Evolutionary conservation across 2,888 invertebrate genomes (phyloP), one percentile per base, ranked within the genome.

Genomic region (Timandra comae): DNA sequence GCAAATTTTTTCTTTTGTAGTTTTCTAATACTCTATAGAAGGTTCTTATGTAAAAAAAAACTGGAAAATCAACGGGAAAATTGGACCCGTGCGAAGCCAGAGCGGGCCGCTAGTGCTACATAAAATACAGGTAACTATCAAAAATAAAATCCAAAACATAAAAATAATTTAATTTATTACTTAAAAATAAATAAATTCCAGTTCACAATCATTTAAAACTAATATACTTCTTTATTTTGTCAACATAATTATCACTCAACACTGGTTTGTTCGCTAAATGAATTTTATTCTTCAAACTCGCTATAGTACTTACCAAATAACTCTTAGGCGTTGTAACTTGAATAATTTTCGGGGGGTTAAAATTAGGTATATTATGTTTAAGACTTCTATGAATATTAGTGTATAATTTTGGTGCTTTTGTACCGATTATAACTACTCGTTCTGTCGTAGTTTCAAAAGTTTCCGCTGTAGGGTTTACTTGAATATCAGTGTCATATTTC

Each of bases 181-280:
- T 30, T 38, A 37, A 35, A 41, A 41, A 43, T 46, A 36, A 43
- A 35, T 29, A 36, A 37, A 29, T 30, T 28, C 12, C 12, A 27
- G 11, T 28, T 24, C 33, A 39, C 30, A 35, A 28, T 51, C 45
- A 57, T 38, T 62, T 65, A 49, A 66, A 82, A 26, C 52, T 63
- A 40, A 85, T 63, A 64, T 85, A 85, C 43, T 75, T 80, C 50
- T 79, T 80, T 19, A 84, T 78, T 36, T 69, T 76, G 42, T 73
- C 63, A 13, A 84, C 69, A 53, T 67, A 84, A 22, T 62, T 64
- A 30, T 63, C 54, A 0, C 76, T 72, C 3, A 84, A 46, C 1
- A 77, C 48, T 0, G 82, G 80, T 30, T 70, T 80, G 1, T 49
- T 52, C 1, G 43, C 42, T 13, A 62, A 48, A 40, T 54, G 56